These are phyloP conservation scores for Drosophila biarmipes DNA, from an alignment of 1,140 invertebrate genomes.

Conservation along the genomic window DNA sequence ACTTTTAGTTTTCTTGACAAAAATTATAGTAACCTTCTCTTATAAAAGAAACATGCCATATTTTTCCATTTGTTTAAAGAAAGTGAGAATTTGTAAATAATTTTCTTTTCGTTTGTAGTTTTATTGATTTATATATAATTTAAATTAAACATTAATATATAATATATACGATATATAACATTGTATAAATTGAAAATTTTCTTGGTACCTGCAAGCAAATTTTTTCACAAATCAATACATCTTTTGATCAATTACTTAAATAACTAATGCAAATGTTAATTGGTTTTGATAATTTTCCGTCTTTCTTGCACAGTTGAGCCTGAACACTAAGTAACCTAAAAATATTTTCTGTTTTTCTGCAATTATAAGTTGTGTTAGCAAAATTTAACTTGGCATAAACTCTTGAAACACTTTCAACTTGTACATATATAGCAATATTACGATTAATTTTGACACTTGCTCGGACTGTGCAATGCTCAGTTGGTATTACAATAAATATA, in stretches of 20 bases:
- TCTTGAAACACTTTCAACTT: slow-evolving; percentile 37
- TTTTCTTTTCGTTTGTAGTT: slow-evolving; percentile 37
- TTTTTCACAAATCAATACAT: slow-evolving; percentile 52
- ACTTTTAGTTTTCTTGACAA: slow-evolving; percentile 2
- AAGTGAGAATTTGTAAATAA: slow-evolving; percentile 15
- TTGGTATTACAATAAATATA: slow-evolving; percentile 57
- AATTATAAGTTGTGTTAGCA: slow-evolving; percentile 34
- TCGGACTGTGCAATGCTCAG: slow-evolving; percentile 45
- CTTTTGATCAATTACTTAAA: slow-evolving; percentile 48
- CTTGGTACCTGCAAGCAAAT: slow-evolving; percentile 68
- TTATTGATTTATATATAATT: slow-evolving; percentile 50
- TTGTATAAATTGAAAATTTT: slow-evolving; percentile 72
- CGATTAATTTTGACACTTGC: slow-evolving; percentile 29
- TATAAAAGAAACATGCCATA: not conserved
- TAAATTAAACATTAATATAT: slow-evolving; percentile 70
- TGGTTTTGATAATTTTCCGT: slow-evolving; percentile 32
- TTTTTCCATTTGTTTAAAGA: not conserved
- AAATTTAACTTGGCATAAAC: slow-evolving; percentile 42
- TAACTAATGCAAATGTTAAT: slow-evolving; percentile 26
- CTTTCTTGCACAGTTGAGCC: slow-evolving; percentile 52
- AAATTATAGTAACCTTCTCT: not conserved
- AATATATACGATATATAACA: slow-evolving; percentile 72
- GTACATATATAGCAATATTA: slow-evolving; percentile 27
- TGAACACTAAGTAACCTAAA: slow-evolving; percentile 18
- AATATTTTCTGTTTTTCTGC: slow-evolving; percentile 5